These are phyloP conservation scores for Indri indri DNA, from an alignment of 2,113 vertebrate species.

Conservation along the genomic window DNA sequence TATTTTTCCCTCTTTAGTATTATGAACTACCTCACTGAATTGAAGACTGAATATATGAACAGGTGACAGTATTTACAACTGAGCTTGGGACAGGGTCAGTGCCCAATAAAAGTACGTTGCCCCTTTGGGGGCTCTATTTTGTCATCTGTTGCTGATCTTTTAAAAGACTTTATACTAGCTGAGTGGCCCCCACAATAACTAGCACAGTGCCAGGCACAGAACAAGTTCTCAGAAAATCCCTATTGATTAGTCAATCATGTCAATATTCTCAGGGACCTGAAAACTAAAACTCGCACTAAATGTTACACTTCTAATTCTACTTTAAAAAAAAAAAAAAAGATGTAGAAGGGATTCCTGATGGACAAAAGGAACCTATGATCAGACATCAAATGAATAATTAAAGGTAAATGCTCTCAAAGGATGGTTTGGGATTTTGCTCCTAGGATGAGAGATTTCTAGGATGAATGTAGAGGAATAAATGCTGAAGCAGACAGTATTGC, in stretches of 20 bases:
- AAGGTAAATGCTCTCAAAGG: neutral
- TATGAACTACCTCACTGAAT: neutral
- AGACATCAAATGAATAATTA: neutral
- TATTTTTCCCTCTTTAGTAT: neutral
- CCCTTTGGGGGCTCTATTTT: neutral
- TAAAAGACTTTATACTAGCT: neutral
- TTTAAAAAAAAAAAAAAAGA: no score
- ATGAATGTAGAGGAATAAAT: neutral
- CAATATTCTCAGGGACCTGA: neutral
- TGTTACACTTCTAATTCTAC: neutral
- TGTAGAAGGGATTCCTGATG: neutral
- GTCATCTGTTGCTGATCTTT: neutral
- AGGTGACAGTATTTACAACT: neutral
- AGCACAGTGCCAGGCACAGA: neutral
- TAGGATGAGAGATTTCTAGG: neutral
- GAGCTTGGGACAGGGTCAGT: neutral
- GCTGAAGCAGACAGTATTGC: neutral
- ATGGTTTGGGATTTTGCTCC: neutral
- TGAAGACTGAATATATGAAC: neutral
- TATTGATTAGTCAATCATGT: slow-evolving; percentile 3
- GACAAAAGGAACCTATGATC: neutral
- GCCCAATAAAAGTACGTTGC: neutral
- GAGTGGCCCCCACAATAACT: neutral
- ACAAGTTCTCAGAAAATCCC: neutral
- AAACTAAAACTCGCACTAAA: neutral